These are phyloP conservation scores for Hippoglossus hippoglossus DNA, from an alignment of 2,797 vertebrate genomes.

Conservation along the genomic window DNA sequence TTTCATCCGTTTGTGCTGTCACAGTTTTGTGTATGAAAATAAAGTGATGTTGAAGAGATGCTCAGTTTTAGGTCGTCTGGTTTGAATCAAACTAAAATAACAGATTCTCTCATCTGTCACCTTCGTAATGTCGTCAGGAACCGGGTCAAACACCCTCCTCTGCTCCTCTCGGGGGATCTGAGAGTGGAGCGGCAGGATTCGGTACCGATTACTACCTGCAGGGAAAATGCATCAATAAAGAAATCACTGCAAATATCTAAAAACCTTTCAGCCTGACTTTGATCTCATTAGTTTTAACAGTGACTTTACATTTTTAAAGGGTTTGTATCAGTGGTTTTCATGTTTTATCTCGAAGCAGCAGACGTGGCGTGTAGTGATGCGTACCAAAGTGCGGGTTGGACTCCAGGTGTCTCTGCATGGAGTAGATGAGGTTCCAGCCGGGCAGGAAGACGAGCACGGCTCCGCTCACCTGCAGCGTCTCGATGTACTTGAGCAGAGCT, in stretches of 20 bases:
- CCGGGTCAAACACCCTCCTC: slow-evolving; percentile 91
- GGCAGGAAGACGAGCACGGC: slow-evolving; percentile 95
- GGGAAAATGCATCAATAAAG: background rate
- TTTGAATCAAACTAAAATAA: no score
- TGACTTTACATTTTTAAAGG: no score
- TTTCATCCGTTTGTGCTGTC: no score
- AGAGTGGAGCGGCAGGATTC: slow-evolving; percentile 93
- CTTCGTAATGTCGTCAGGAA: slow-evolving; percentile 89
- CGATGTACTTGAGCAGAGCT: slow-evolving; percentile 92
- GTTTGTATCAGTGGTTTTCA: no score
- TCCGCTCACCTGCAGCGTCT: slow-evolving; percentile 90
- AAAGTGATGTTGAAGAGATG: no score
- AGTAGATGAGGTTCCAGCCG: slow-evolving; percentile 97
- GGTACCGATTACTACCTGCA: slow-evolving; percentile 87
- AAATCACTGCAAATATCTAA: background rate
- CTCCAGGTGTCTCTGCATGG: slow-evolving; percentile 96
- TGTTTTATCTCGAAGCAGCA: no score
- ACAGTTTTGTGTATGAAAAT: no score
- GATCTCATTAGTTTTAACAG: no score
- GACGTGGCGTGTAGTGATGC: no score
- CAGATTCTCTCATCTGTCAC: slow-evolving; percentile 61
- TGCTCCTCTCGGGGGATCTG: slow-evolving; percentile 97
- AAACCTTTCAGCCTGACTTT: no score
- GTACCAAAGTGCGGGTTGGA: slow-evolving; percentile 93
- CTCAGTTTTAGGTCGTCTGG: no score